These are phyloP conservation scores for Drosophila atripex DNA, from an alignment of 2,888 invertebrate species.

Conservation along the genomic window DNA sequence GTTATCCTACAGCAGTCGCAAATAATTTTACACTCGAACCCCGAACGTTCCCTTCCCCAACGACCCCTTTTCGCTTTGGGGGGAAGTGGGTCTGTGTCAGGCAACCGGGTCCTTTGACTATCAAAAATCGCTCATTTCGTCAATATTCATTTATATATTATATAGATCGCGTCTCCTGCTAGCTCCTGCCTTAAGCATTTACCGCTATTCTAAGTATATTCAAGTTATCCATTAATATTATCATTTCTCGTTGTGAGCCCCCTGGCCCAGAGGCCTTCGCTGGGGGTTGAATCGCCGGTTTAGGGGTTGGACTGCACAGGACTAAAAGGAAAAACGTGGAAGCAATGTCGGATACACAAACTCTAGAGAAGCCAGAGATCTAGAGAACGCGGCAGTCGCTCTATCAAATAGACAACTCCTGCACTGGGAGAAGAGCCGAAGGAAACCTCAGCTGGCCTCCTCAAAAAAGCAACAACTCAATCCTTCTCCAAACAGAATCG, in stretches of 20 bases:
- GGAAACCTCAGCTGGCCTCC: conserved; percentile 1
- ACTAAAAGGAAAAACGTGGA: conserved; percentile 1
- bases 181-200: conserved; percentile 63
- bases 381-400: conserved; percentile 6
- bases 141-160: conserved; percentile 32
- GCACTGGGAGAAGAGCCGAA: conserved; percentile 2
- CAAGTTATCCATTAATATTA: conserved; percentile 45
- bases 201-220: conserved; percentile 58
- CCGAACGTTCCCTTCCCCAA: conserved; percentile 28
- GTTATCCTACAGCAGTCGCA: conserved; percentile 75
- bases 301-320: conserved; percentile 25
- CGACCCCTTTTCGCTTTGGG: conserved; percentile 21
- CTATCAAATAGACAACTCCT: conserved; percentile 59
- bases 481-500: not conserved
- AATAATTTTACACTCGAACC: conserved; percentile 72
- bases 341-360: conserved; percentile 3
- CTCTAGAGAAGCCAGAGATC: not conserved
- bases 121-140: conserved; percentile 71
- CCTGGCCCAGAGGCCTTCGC: conserved; percentile 15
- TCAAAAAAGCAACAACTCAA: conserved; percentile 2
- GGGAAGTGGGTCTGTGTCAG: conserved; percentile 36
- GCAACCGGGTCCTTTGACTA: conserved; percentile 64
- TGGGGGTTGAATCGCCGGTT: conserved; percentile 13
- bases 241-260: conserved; percentile 25
- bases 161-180: conserved; percentile 38